These are phyloP conservation scores for Sylvilagus bachmani DNA, from an alignment of 2,113 vertebrate species.

Conservation along the genomic window DNA sequence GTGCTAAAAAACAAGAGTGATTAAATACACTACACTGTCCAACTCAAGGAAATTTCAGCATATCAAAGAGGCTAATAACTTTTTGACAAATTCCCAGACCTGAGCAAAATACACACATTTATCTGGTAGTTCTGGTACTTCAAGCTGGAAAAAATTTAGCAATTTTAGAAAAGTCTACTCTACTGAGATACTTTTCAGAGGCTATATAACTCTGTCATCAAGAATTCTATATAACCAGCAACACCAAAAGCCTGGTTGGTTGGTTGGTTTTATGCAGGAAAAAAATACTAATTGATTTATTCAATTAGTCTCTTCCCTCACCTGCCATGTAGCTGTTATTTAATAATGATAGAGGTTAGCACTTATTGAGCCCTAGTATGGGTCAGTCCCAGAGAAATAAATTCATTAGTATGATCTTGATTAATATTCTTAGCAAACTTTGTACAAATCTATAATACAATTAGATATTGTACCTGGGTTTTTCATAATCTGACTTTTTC, in stretches of 20 bases:
- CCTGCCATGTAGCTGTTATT: not conserved
- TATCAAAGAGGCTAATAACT: constrained; percentile 40
- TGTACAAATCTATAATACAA: not conserved
- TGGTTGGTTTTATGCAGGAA: not conserved
- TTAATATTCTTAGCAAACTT: not conserved
- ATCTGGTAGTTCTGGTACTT: not conserved
- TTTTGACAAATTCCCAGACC: constrained; percentile 21
- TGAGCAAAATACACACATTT: constrained; percentile 29
- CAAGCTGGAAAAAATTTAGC: not conserved
- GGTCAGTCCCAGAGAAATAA: not conserved
- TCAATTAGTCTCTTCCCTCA: not conserved
- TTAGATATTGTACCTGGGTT: not conserved
- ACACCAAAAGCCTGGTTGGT: not conserved
- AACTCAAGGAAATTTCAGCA: constrained; percentile 43
- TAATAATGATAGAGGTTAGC: not conserved
- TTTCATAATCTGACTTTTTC: not conserved
- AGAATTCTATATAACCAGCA: not conserved
- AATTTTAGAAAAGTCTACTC: not conserved
- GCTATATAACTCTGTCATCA: not conserved
- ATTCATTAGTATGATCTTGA: not conserved
- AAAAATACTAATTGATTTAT: not conserved
- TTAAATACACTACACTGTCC: constrained; percentile 50
- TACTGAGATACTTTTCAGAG: not conserved
- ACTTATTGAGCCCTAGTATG: not conserved
- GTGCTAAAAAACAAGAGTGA: not conserved